Percentiles rank a stretch among this genome's conserved stretches.
phyloP scores from a whole-genome alignment of 1,140 invertebrate species.

The Leguminivora glycinivorella region DNA sequence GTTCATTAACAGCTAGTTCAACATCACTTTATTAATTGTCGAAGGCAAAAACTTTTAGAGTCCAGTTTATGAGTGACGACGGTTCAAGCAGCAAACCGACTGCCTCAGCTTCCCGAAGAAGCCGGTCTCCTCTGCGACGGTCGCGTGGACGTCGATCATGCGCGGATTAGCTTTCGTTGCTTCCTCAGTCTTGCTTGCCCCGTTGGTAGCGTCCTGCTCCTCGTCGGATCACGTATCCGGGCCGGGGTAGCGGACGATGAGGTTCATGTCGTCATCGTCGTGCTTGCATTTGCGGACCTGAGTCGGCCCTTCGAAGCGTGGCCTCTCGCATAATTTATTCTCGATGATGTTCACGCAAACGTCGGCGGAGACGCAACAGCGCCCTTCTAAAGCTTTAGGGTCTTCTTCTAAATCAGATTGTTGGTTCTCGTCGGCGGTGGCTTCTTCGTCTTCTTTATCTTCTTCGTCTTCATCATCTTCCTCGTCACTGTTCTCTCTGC shows the following conservation, averaged over 20 bases:
- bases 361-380: slow-evolving; percentile 63
- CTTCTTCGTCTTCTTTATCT: slow-evolving; percentile 29
- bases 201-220: slow-evolving; percentile 47
- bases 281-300: slow-evolving; percentile 63
- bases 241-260: slow-evolving; percentile 74
- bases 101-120: slow-evolving; percentile 48
- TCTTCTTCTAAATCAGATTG: slow-evolving; percentile 50
- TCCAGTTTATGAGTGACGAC: slow-evolving; percentile 6
- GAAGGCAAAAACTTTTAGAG: not conserved
- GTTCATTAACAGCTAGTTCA: not conserved
- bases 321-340: slow-evolving; percentile 60
- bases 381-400: slow-evolving; percentile 54
- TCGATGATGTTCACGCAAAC: slow-evolving; percentile 69
- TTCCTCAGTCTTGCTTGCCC: slow-evolving; percentile 58
- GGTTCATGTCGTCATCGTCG: slow-evolving; percentile 73
- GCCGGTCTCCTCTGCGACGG: slow-evolving; percentile 59
- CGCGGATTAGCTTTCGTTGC: slow-evolving; percentile 42
- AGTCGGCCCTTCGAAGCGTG: slow-evolving; percentile 60
- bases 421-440: slow-evolving; percentile 33
- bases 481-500: slow-evolving; percentile 68
- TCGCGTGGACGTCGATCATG: slow-evolving; percentile 51
- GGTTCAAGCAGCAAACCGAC: slow-evolving; percentile 28
- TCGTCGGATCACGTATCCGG: slow-evolving; percentile 78
- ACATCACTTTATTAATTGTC: not conserved
- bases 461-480: slow-evolving; percentile 41